Evolutionary conservation across 2,113 vertebrate species (phyloP).

Genomic region (Albula goreensis): DNA sequence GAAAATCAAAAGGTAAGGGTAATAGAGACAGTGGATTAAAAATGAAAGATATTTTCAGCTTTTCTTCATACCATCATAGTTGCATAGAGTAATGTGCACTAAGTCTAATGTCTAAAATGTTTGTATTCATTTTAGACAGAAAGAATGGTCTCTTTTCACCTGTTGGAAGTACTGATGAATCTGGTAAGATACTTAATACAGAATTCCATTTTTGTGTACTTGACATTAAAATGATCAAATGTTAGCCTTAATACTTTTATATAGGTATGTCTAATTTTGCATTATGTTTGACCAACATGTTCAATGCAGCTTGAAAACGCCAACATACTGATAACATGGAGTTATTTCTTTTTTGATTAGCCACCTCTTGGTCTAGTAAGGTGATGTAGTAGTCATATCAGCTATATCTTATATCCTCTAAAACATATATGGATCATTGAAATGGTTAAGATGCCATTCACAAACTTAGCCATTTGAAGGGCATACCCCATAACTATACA

Average conservation of each 20-base stretch:
- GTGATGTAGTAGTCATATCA: too few species aligned
- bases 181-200: constrained; percentile 44
- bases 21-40: neutral
- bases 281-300: neutral
- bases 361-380: too few species aligned
- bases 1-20: constrained; percentile 55
- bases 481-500: too few species aligned
- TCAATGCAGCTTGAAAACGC: neutral
- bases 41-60: neutral
- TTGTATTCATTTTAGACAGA: constrained; percentile 42
- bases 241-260: too few species aligned
- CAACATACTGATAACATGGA: neutral
- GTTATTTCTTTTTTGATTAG: neutral
- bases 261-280: too few species aligned
- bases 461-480: too few species aligned
- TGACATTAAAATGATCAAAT: neutral
- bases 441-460: too few species aligned
- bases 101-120: neutral
- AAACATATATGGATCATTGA: too few species aligned
- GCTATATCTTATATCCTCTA: too few species aligned
- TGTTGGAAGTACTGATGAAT: constrained; percentile 16
- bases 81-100: neutral
- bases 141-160: neutral
- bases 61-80: too few species aligned
- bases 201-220: neutral